phyloP scores from a whole-genome alignment of 2,888 invertebrate species.

The Agonopterix alstromeriana region DNA sequence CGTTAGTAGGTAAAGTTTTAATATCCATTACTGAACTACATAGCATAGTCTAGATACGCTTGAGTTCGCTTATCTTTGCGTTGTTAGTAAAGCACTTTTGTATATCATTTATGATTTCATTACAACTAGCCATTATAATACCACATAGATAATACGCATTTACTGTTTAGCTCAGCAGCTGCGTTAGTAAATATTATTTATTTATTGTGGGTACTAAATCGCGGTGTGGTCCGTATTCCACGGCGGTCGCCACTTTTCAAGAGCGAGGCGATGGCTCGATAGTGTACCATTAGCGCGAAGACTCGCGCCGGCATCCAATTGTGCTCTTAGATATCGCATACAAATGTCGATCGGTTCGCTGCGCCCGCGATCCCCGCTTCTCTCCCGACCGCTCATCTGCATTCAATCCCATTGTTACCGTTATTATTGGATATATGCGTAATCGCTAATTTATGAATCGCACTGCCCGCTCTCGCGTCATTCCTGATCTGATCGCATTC shows the following conservation, averaged over 20 bases:
- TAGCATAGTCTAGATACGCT: neutral
- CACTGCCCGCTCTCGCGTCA: slow-evolving; percentile 15
- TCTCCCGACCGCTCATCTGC: slow-evolving; percentile 60
- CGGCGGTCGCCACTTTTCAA: slow-evolving; percentile 68
- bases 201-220: slow-evolving; percentile 58
- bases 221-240: slow-evolving; percentile 63
- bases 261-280: slow-evolving; percentile 64
- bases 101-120: slow-evolving; percentile 2
- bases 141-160: too few species aligned
- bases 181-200: slow-evolving; percentile 38
- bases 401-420: slow-evolving; percentile 75
- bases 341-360: slow-evolving; percentile 69
- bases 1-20: too few species aligned
- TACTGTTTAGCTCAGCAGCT: neutral
- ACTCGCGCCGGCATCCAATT: slow-evolving; percentile 75
- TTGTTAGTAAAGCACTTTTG: too few species aligned
- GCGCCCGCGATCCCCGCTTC: slow-evolving; percentile 26
- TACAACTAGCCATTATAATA: slow-evolving; percentile 5
- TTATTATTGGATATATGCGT: slow-evolving; percentile 68
- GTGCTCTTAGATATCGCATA: slow-evolving; percentile 75
- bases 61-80: too few species aligned
- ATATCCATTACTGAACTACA: too few species aligned
- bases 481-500: neutral
- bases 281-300: slow-evolving; percentile 76
- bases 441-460: slow-evolving; percentile 72